Percentiles rank a stretch among this genome's conserved stretches.
Conservation (phyloP, 2,888 invertebrate species). For the Agriopis leucophaearia region DNA sequence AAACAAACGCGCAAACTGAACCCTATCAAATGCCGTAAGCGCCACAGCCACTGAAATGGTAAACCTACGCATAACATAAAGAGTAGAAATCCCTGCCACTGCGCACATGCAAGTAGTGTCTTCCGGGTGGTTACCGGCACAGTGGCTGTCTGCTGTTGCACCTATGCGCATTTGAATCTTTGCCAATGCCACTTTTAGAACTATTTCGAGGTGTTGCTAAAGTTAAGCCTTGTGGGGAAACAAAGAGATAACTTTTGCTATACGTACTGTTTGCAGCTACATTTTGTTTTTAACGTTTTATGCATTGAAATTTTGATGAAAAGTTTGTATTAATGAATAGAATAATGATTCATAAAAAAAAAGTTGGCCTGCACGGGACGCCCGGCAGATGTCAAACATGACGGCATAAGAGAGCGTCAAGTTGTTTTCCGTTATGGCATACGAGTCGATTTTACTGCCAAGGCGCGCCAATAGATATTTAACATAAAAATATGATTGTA, state of each 20-base stretch:
- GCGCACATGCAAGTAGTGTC: conserved; percentile 4
- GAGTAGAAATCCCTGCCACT: background rate
- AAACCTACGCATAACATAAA: background rate
- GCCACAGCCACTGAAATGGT: background rate
- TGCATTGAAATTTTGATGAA: background rate
- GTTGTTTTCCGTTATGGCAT: too few species aligned
- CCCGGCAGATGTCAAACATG: too few species aligned
- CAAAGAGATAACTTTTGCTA: background rate
- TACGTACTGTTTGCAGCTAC: background rate
- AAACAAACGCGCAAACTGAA: background rate
- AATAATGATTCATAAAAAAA: too few species aligned
- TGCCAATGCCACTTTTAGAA: conserved; percentile 67
- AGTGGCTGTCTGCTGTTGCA: conserved; percentile 51
- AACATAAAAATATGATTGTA: background rate
- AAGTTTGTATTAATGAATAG: background rate
- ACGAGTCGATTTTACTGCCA: too few species aligned
- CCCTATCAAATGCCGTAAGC: background rate
- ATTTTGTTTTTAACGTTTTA: background rate
- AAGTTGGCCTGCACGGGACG: too few species aligned
- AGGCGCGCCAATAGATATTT: background rate
- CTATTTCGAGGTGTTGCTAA: conserved; percentile 61
- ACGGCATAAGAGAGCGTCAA: too few species aligned
- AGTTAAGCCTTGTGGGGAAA: conserved; percentile 43
- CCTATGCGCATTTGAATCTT: conserved; percentile 60
- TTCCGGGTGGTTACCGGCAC: conserved; percentile 52